Base-by-base conservation (phyloP, 2,113 vertebrate species). In the Phodopus roborovskii region DNA sequence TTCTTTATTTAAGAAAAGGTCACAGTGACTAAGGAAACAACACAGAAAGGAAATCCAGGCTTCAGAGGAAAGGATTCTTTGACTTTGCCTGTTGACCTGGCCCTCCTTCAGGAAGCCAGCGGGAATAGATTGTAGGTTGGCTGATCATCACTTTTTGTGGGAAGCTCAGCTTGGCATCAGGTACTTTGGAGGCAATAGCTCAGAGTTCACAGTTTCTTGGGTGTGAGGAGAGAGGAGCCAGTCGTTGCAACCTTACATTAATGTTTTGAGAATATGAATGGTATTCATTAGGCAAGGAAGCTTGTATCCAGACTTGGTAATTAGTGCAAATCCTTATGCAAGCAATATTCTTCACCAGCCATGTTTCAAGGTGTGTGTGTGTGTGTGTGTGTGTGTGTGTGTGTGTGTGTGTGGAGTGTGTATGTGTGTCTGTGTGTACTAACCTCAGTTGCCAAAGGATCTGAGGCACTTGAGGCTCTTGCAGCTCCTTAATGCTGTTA, bases 181-280 rank as follows among this genome's bases (percentile, higher is more conserved):
- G n/a, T 64, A 68, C 64, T 82, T 88, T 74, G 62, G 92, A 81
- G 58, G 88, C 33, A 36, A 0, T 1, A 2, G 42, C 33, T 95
- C 53, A 33, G 81, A 93, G 62, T 94, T 92, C 81, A 74, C 19
- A 13, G 13, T 56, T 93, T 97, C 70, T 53, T 58, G 2, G 30
- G 36, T 53, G 3, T 81, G 48, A 89, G 73, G 48, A 71, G n/a
- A 42, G 36, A 36, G 62, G 36, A 87, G 58, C 83, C 0, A 1
- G 53, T 77, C 33, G 74, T 71, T 89, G 93, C 50, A 78, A 20
- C 77, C 70, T 45, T 66, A 10, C 33, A 33, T 56, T 78, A 56
- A 81, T 87, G 56, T 66, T 78, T 74, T 60, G 48, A 74, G 94
- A 92, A 64, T 90, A 24, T 83, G 90, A 92, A 45, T 90, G 85